A percentile compares a stretch with the other conserved stretches of the same genome.
These are phyloP conservation scores for Platorchestia sp. DNA, from an alignment of 1,140 invertebrate species.

Conservation along the genomic window DNA sequence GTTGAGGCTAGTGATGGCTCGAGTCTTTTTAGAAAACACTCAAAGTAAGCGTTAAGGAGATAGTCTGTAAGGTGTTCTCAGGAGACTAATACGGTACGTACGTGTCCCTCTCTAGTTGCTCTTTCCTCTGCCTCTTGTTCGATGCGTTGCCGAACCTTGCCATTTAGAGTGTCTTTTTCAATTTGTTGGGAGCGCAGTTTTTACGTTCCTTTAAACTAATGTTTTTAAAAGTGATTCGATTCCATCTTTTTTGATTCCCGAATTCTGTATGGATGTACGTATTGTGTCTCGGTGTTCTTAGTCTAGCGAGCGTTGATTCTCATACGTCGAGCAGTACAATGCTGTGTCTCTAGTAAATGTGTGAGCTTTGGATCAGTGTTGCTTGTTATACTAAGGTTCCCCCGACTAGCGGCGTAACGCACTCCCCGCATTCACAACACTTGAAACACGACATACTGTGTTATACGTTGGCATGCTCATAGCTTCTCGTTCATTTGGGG, in stretches of 20 bases:
- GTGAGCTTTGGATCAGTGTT: conserved; percentile 15
- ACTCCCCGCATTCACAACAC: neutral
- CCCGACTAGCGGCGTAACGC: neutral
- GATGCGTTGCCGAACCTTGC: conserved; percentile 26
- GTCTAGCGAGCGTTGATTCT: conserved; percentile 32
- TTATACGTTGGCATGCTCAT: neutral
- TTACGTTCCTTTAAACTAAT: neutral
- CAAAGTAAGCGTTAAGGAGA: neutral
- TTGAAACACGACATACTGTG: neutral
- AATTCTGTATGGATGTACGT: conserved; percentile 23
- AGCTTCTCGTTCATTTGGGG: neutral
- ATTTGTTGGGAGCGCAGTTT: neutral
- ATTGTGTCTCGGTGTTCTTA: conserved; percentile 19
- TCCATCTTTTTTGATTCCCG: neutral
- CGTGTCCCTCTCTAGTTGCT: neutral
- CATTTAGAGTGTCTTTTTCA: neutral
- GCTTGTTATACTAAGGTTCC: neutral
- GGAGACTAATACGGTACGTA: neutral
- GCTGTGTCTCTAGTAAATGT: conserved; percentile 7
- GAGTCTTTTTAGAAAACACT: conserved; percentile 15
- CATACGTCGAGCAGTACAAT: conserved; percentile 1
- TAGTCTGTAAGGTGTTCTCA: conserved; percentile 36
- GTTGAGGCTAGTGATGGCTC: neutral
- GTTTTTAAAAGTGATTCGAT: neutral
- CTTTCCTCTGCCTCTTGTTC: conserved; percentile 1